Evolutionary conservation across 2,888 invertebrate species (phyloP), one percentile per base, ranked within the genome.

Genomic region (Hemithea aestivaria): DNA sequence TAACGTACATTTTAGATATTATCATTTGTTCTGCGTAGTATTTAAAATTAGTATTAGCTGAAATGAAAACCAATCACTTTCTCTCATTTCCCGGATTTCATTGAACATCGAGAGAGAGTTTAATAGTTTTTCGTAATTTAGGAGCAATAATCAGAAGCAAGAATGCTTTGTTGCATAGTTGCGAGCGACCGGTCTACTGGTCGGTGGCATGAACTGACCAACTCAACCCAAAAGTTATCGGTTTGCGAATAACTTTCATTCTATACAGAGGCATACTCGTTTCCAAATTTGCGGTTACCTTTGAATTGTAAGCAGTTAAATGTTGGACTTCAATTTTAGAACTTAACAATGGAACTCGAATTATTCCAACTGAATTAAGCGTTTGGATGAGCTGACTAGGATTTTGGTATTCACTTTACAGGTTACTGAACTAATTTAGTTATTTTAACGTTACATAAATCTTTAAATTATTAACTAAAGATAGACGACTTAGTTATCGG

Each of bases 221-320:
- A 71, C 72, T 71, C 64, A 50, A 60, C 63, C 67, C 66, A 72
- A 82, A 83, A 84, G 78, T 84, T 83, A 82, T 81, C 69, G 72
- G 82, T 81, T 81, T 78, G 76, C 81, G 74, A 82, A 82, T 83
- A 83, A 83, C 76, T 83, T 82, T 70, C 66, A 65, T 78, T 76
- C 78, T 76, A 78, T 77, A 72, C 72, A 68, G 64, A 65, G 60
- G 66, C 77, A 78, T 73, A 79, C 76, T 82, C 79, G 73, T 82
- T 78, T 73, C 75, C 58, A 82, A 82, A 78, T 82, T 82, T 82
- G 84, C 71, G 83, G 83, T 80, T 82, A 82, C 84, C 83, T 83
- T 82, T 84, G 83, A 81, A 83, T 80, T 80, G 82, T 83, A 83
- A 83, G 83, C 81, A 81, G 82, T 82, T 81, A 79, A 81, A 84